Percentiles rank a stretch among this genome's conserved stretches.
These are phyloP conservation scores for Hylaeus volcanicus DNA, from an alignment of 1,140 invertebrate genomes.

Conservation along the genomic window DNA sequence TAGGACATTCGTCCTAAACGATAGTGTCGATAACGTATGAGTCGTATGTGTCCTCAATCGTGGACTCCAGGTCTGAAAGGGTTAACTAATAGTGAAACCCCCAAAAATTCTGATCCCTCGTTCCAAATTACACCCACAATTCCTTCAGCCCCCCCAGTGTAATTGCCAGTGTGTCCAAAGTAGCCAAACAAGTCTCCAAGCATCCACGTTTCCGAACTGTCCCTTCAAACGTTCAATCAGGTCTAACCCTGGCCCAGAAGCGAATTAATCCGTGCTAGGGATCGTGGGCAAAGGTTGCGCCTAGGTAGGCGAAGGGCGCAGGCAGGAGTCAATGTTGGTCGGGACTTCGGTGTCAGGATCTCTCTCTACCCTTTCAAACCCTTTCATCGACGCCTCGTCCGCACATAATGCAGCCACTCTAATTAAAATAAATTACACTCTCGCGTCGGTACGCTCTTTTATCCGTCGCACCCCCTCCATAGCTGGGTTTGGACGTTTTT, in stretches of 20 bases:
- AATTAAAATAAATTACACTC: conserved; percentile 80
- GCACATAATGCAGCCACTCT: conserved; percentile 80
- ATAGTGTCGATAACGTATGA: no score
- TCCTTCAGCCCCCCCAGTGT: no score
- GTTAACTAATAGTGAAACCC: no score
- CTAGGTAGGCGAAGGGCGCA: conserved; percentile 66
- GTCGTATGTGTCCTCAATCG: no score
- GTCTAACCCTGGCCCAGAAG: conserved; percentile 53
- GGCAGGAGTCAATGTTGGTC: conserved; percentile 37
- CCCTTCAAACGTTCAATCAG: conserved; percentile 45
- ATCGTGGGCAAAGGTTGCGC: conserved; percentile 57
- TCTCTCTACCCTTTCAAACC: conserved; percentile 74
- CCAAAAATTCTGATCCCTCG: no score
- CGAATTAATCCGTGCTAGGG: conserved; percentile 78
- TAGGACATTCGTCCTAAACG: no score
- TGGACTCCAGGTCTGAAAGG: no score
- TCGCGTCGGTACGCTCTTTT: conserved; percentile 65
- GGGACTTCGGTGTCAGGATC: conserved; percentile 65
- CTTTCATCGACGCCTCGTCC: conserved; percentile 74
- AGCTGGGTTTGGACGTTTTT: conserved; percentile 2
- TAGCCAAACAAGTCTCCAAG: neutral
- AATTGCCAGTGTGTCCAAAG: neutral
- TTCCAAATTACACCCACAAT: no score
- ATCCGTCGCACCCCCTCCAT: conserved; percentile 51
- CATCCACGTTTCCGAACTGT: neutral